Evolutionary conservation across 2,113 vertebrate genomes (phyloP).

Genomic region (Oncorhynchus kisutch): DNA sequence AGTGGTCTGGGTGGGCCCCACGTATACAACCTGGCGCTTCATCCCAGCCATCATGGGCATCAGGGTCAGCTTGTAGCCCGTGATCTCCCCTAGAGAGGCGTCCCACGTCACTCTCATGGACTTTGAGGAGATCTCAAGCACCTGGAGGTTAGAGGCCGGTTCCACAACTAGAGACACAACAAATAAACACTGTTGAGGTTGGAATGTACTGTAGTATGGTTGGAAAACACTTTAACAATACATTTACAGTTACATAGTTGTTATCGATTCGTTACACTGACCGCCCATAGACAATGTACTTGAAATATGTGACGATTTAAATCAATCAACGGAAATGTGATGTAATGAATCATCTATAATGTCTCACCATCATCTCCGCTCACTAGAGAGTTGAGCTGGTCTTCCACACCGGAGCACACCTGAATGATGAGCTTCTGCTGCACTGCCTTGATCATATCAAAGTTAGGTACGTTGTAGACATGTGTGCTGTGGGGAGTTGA

Average conservation of each 20-base stretch:
- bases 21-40: constrained; percentile 86
- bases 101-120: constrained; percentile 90
- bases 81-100: constrained; percentile 82
- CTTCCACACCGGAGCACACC: constrained; percentile 93
- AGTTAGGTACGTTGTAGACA: constrained; percentile 94
- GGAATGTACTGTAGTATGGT: background rate
- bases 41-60: constrained; percentile 85
- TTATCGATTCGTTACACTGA: no score
- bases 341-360: background rate
- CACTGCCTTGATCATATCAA: constrained; percentile 89
- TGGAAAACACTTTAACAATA: background rate
- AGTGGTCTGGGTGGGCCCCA: constrained; percentile 82
- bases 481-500: constrained; percentile 88
- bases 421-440: constrained; percentile 89
- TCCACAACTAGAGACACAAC: constrained; percentile 80
- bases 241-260: background rate
- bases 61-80: constrained; percentile 90
- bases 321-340: background rate
- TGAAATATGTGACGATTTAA: background rate
- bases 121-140: constrained; percentile 88
- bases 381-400: constrained; percentile 85
- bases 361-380: constrained; percentile 92
- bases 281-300: background rate
- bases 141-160: constrained; percentile 84
- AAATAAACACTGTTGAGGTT: background rate